Evolutionary conservation across 2,888 invertebrate species (phyloP).

Genomic region (Scaptodrosophila latifasciaeformis): DNA sequence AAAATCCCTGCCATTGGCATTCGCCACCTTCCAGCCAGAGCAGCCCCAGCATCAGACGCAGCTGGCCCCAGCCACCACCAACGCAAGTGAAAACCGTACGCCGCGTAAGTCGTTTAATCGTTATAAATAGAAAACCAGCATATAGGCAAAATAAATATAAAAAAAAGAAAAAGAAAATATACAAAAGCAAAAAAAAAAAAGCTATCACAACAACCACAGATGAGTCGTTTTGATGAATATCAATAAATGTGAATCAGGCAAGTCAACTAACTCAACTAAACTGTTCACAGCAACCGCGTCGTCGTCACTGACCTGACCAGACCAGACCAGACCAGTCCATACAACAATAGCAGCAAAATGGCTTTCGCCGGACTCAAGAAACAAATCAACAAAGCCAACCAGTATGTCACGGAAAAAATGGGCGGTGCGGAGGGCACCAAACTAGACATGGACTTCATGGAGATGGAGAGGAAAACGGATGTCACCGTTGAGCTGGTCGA

Average conservation of each 20-base stretch:
- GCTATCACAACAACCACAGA: no score
- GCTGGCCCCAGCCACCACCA: conserved; percentile 19
- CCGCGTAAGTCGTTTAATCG: conserved; percentile 62
- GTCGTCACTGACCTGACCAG: conserved; percentile 25
- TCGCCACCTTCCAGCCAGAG: conserved; percentile 38
- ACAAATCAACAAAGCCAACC: conserved; percentile 99
- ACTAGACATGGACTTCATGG: conserved; percentile 97
- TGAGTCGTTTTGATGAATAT: no score
- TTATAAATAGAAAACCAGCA: conserved; percentile 52
- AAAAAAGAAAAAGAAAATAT: conserved; percentile 17
- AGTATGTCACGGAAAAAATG: conserved; percentile 99
- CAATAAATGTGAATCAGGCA: conserved; percentile 9
- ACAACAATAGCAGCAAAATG: conserved; percentile 79
- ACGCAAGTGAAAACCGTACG: conserved; percentile 45
- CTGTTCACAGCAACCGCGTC: conserved; percentile 63
- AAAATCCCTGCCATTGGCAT: conserved; percentile 33
- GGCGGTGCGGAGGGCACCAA: conserved; percentile 99
- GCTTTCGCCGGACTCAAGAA: conserved; percentile 99
- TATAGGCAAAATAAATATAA: conserved; percentile 6
- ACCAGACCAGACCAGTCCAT: conserved; percentile 20
- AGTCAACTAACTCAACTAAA: conserved; percentile 59
- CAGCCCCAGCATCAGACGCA: conserved; percentile 15
- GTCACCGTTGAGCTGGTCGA: conserved; percentile 97
- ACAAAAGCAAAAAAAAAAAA: conserved; percentile 1
- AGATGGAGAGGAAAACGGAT: conserved; percentile 99